A percentile compares a stretch with the other conserved stretches of the same genome.
Conservation (phyloP, 2,888 invertebrate species). For the Rhagium mordax region DNA sequence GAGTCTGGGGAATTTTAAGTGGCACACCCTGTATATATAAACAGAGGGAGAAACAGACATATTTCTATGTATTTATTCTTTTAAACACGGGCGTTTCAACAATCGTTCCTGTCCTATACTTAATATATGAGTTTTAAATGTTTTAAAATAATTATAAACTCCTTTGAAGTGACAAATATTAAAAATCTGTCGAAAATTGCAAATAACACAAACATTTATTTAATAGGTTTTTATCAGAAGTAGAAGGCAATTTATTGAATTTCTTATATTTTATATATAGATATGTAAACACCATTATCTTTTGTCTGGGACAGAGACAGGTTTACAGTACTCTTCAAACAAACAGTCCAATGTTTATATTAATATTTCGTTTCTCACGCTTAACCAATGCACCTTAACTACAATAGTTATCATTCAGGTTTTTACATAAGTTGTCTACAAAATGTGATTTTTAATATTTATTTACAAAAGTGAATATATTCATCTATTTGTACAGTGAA, state of each 20-base stretch:
- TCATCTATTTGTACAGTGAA: background rate
- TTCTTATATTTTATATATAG: conserved; percentile 19
- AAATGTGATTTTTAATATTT: background rate
- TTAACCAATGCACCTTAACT: conserved; percentile 3
- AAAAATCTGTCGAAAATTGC: no score
- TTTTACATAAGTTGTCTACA: background rate
- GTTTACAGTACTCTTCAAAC: conserved; percentile 36
- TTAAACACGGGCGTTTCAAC: no score
- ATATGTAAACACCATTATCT: conserved; percentile 34
- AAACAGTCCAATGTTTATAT: conserved; percentile 34
- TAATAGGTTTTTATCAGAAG: background rate
- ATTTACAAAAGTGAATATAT: background rate
- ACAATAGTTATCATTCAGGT: conserved; percentile 6
- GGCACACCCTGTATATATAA: no score
- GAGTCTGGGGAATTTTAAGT: no score
- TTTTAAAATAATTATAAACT: no score
- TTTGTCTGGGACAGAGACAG: conserved; percentile 22
- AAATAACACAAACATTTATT: background rate
- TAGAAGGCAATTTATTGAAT: conserved; percentile 5
- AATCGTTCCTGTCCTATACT: no score
- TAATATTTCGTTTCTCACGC: conserved; percentile 33
- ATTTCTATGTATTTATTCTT: no score
- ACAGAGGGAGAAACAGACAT: no score
- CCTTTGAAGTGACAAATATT: no score
- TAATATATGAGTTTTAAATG: no score